Base-by-base conservation (phyloP, 1,140 invertebrate genomes). In the Himalopsyche phryganea region DNA sequence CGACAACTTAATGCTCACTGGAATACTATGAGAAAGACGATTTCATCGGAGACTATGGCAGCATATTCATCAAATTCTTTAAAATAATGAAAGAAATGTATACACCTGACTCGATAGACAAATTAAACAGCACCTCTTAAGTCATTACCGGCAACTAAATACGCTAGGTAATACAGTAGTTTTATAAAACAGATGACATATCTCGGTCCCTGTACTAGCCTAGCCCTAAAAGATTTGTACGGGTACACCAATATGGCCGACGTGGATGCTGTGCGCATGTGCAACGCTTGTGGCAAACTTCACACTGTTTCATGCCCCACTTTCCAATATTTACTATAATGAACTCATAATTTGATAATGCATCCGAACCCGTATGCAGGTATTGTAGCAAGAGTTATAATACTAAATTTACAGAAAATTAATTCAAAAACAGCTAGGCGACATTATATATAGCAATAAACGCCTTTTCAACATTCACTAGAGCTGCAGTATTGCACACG, bases 321-420 rank as follows among this genome's bases (percentile, higher is more conserved):
- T 59, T 63, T 63, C 52, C 15, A 41, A 44, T 53, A 58, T 58
- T 55, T 58, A 60, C 36, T 53, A 40, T 17, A 18, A 18, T 32
- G 19, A 53, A 44, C 20, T 9, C 17, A n/a, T 49, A 20, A 44
- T 53, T 44, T 44, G 38, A 53, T 53, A 45, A 53, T 53, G 51
- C 51, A 53, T 15, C 51, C 18, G 14, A 32, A 51, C 18, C 9
- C 18, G 15, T 10, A 40, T 40, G 38, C 38, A 40, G 38, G n/a
- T 40, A 40, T 13, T 28, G 23, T 28, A 28, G 23, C 3, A 5
- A 28, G 3, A 28, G 23, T 28, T 5, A 28, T 5, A 28, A 28
- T 28, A 28, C 23, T 28, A 28, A 28, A 5, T 28, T 28, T 28
- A 28, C 23, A 28, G 9, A 9, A n/a, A n/a, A n/a, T n/a, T n/a